These are phyloP conservation scores for Lepus timidus DNA, from an alignment of 2,113 vertebrate genomes.

Conservation along the genomic window DNA sequence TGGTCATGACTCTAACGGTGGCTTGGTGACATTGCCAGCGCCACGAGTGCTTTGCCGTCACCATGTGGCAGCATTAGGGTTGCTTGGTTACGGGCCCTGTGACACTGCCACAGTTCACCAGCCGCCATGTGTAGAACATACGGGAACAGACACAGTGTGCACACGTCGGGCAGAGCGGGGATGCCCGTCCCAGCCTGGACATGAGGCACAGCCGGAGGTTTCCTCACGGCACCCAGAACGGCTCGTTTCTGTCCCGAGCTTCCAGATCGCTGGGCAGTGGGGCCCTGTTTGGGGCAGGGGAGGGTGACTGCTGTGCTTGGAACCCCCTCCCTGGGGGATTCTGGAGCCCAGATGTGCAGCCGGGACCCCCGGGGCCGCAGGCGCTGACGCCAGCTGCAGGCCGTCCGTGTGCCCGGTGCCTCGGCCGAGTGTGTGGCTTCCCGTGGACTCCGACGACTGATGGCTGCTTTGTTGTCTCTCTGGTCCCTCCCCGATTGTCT, in stretches of 20 bases:
- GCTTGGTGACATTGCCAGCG: too few relatives aligned
- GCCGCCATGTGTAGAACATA: not conserved
- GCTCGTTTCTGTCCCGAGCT: not conserved
- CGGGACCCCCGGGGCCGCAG: fast-evolving
- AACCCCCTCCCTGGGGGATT: too few relatives aligned
- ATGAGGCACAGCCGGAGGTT: too few relatives aligned
- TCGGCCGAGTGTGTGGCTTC: fast-evolving
- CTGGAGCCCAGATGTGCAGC: fast-evolving
- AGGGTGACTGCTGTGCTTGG: not conserved
- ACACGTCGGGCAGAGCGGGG: not conserved
- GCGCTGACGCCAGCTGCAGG: fast-evolving
- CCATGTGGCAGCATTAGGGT: too few relatives aligned
- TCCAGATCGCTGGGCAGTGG: too few relatives aligned
- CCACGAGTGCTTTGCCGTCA: too few relatives aligned
- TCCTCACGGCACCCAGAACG: not conserved
- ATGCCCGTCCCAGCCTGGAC: not conserved
- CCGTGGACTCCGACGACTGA: fast-evolving
- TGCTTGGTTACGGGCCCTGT: not conserved
- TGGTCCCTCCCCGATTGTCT: too few relatives aligned
- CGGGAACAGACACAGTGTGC: not conserved
- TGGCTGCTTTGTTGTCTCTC: fast-evolving
- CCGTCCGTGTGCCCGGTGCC: fast-evolving
- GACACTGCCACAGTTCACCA: not conserved
- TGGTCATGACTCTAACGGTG: too few relatives aligned
- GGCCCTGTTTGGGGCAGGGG: not conserved